A percentile compares a stretch with the other conserved stretches of the same genome.
Evolutionary conservation across 2,888 invertebrate genomes (phyloP).

Genomic region (Diarsia brunnea): DNA sequence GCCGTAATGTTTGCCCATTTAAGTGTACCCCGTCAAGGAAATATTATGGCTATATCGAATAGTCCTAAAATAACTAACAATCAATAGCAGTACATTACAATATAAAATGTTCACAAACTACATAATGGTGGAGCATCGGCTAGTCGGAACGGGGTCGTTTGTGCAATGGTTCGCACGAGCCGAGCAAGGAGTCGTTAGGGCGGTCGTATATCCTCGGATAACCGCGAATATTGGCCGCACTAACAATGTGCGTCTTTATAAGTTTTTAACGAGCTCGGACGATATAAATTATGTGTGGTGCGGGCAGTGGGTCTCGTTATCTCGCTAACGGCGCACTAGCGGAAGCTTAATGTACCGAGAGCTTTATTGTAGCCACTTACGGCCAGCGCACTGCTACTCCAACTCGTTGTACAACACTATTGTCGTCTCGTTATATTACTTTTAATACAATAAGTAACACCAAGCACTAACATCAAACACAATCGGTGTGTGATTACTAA

Average conservation of each 20-base stretch:
- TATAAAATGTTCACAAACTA: slow-evolving; percentile 61
- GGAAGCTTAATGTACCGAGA: slow-evolving; percentile 90
- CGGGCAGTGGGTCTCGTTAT: slow-evolving; percentile 90
- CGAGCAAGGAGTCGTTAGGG: slow-evolving; percentile 84
- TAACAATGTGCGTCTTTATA: slow-evolving; percentile 91
- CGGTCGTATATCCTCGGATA: slow-evolving; percentile 86
- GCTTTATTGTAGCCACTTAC: slow-evolving; percentile 91
- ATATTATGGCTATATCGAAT: slow-evolving; percentile 38
- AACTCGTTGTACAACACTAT: slow-evolving; percentile 70
- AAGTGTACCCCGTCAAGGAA: slow-evolving; percentile 45
- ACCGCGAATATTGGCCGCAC: slow-evolving; percentile 89
- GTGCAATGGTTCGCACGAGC: slow-evolving; percentile 76
- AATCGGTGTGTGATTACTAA: background rate
- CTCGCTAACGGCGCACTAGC: slow-evolving; percentile 89
- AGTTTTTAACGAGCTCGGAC: slow-evolving; percentile 91
- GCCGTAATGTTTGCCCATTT: slow-evolving; percentile 48
- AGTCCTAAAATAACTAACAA: slow-evolving; percentile 46
- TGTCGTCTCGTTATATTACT: slow-evolving; percentile 67
- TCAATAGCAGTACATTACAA: slow-evolving; percentile 54
- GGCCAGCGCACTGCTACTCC: slow-evolving; percentile 75
- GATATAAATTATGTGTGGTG: slow-evolving; percentile 90
- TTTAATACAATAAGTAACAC: slow-evolving; percentile 51
- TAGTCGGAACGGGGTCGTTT: slow-evolving; percentile 77
- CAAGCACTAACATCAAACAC: background rate
- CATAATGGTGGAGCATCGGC: slow-evolving; percentile 67